Evolutionary conservation across 53 echinoderm and acorn worm species (phyloP).

Genomic region (Antedon mediterranea): DNA sequence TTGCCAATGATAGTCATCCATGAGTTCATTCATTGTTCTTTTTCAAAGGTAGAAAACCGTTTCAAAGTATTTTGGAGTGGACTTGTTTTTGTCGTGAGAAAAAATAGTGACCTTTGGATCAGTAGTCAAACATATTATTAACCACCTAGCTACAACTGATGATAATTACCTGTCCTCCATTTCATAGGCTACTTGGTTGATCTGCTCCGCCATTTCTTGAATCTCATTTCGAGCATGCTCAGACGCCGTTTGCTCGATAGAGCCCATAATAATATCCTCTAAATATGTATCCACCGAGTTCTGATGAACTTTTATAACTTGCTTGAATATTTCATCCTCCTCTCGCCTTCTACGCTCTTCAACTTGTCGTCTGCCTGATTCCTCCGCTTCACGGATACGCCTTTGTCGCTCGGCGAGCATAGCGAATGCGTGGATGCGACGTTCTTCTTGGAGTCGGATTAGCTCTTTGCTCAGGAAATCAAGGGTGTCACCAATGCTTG

Average conservation of each 20-base stretch:
- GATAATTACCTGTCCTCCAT: conserved; percentile 80
- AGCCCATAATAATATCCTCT: conserved; percentile 78
- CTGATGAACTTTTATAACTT: conserved; percentile 96
- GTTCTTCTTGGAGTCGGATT: conserved; percentile 85
- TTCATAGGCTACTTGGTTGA: conserved; percentile 78
- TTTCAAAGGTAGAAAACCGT: no score
- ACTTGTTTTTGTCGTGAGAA: no score
- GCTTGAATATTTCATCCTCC: conserved; percentile 95
- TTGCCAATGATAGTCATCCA: no score
- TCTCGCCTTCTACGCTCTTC: conserved; percentile 86
- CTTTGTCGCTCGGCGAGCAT: conserved; percentile 91
- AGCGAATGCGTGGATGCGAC: conserved; percentile 91
- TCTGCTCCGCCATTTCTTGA: conserved; percentile 61
- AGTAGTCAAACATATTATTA: background rate
- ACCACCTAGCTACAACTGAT: background rate
- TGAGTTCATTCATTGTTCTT: no score
- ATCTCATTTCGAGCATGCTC: conserved; percentile 72
- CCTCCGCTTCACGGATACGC: conserved; percentile 82
- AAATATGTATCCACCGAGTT: conserved; percentile 80
- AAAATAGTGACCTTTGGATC: background rate
- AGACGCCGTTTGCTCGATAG: conserved; percentile 69
- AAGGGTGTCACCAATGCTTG: conserved; percentile 64
- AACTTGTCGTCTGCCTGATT: conserved; percentile 80
- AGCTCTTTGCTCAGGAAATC: conserved; percentile 98
- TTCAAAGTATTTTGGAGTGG: no score